Conservation (phyloP, 2,113 vertebrate species). For the Corythaeola cristata region DNA sequence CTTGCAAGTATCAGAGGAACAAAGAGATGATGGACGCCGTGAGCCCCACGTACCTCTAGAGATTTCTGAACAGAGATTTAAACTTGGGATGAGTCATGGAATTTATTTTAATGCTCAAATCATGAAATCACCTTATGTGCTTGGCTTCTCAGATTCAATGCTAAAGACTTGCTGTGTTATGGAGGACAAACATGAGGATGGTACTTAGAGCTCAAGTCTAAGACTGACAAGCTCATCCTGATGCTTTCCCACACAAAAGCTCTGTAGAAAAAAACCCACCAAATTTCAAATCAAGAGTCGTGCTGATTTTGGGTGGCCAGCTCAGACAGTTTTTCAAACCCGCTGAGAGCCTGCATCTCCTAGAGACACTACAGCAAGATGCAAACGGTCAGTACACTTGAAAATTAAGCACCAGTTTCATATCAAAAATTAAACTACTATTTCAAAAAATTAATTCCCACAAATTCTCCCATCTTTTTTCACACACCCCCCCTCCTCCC, state of each 20-base stretch:
- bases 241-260: neutral
- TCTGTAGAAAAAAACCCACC: neutral
- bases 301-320: neutral
- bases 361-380: neutral
- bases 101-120: neutral
- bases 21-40: neutral
- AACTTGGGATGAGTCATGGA: neutral
- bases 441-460: neutral
- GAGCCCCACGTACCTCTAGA: neutral
- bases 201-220: neutral
- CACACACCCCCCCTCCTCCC: too few relatives aligned
- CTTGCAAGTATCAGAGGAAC: neutral
- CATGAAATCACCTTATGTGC: neutral
- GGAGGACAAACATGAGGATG: neutral
- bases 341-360: neutral
- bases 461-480: neutral
- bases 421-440: neutral
- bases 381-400: neutral
- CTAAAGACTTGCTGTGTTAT: neutral
- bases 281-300: neutral
- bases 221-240: neutral
- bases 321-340: neutral
- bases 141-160: neutral
- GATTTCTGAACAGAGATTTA: neutral
- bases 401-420: neutral